Evolutionary conservation across 2,888 invertebrate genomes (phyloP), one percentile per base, ranked within the genome.

Genomic region (Watsonalla binaria): DNA sequence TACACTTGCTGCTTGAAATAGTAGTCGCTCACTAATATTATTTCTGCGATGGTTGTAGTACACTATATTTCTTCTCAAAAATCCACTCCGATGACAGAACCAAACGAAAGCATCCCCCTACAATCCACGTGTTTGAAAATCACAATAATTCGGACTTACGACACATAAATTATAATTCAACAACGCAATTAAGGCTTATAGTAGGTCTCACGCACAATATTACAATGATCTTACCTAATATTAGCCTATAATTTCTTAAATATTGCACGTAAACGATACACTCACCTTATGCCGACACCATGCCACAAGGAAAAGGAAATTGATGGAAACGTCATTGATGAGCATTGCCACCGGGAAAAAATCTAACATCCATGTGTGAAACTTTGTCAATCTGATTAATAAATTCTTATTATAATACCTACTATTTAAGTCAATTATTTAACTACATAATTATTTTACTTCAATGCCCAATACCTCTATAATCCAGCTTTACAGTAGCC

Each of bases 241-340:
- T 62, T 69, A 54, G 63, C 64, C 63, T 66, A 57, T 64, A 67
- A 68, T 65, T 66, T 53, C 50, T 24, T 70, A 74, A 70, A 66
- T 69, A 76, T 71, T 76, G 60, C 63, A 72, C 69, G 73, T 74
- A 72, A 68, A 62, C 62, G 49, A 59, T 61, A 59, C 76, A 83
- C 90, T 90, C 83, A 90, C 90, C 90, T 90, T 84, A 88, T 67
- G 78, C 87, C 84, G 86, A 80, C 89, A 90, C 90, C 90, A 90
- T 90, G 86, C 88, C 79, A 89, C 86, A 83, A 79, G 85, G 84
- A 85, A 89, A 90, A 89, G 85, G 85, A 83, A 84, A 70, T 47
- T 53, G 62, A 55, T 59, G 45, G 15, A 24, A 45, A 37, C 45
- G n/a, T 6, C 45, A 9, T 51, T 39, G 45, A 9, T 47, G 46